Evolutionary conservation across 2,888 invertebrate species (phyloP).

Genomic region (Nephrotoma guestfalica): DNA sequence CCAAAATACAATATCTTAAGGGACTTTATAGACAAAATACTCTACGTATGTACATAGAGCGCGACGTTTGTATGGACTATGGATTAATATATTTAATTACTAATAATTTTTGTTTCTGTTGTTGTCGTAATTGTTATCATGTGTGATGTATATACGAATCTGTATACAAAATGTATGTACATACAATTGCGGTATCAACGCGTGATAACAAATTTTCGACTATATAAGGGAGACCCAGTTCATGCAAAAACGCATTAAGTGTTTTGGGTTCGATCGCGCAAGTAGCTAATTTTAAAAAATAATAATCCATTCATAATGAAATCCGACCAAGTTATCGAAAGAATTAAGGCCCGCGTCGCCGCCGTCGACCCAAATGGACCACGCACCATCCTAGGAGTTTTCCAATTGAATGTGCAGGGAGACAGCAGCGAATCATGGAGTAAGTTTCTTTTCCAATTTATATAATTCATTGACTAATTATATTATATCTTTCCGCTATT

Average conservation of each 20-base stretch:
- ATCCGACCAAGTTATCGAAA: slow-evolving; percentile 9
- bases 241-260: background rate
- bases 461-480: background rate
- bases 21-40: background rate
- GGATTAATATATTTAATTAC: background rate
- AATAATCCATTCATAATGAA: slow-evolving; percentile 3
- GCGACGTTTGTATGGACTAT: background rate
- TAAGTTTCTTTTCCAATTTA: background rate
- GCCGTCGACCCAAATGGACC: slow-evolving; percentile 10
- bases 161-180: background rate
- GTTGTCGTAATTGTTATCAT: background rate
- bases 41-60: background rate
- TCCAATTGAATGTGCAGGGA: slow-evolving; percentile 8
- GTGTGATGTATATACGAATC: background rate
- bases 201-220: background rate
- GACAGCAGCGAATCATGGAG: slow-evolving; percentile 2
- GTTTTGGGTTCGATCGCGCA: background rate
- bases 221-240: background rate
- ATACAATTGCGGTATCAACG: background rate
- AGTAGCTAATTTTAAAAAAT: background rate
- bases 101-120: background rate
- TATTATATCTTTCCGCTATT: background rate
- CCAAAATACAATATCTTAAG: background rate
- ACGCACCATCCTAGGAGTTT: slow-evolving; percentile 9
- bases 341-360: slow-evolving; percentile 9